Conservation (phyloP, 2,113 vertebrate genomes). For the Heterotis niloticus region DNA sequence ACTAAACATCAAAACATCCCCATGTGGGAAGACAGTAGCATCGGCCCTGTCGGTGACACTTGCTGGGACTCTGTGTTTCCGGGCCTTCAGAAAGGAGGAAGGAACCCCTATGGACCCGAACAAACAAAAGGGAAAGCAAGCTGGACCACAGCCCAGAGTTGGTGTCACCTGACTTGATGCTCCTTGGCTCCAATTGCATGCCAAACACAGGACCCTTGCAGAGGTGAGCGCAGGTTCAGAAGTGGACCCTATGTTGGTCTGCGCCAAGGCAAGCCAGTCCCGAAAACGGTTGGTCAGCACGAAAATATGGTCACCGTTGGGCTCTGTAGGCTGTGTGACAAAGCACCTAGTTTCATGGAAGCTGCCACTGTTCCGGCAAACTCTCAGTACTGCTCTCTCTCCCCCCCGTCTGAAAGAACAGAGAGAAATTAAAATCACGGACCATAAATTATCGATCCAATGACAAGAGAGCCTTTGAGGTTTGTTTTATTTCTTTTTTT, state of each 20-base stretch:
- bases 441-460: slow-evolving; percentile 73
- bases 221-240: not conserved
- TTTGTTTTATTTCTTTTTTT: slow-evolving; percentile 39
- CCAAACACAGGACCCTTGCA: not conserved
- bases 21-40: slow-evolving; percentile 21
- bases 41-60: not conserved
- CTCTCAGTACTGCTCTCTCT: slow-evolving; percentile 59
- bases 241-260: not conserved
- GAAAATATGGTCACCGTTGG: slow-evolving; percentile 16
- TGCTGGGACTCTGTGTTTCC: slow-evolving; percentile 30
- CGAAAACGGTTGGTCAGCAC: not conserved
- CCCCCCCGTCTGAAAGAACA: slow-evolving; percentile 68
- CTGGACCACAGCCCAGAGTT: not conserved
- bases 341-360: slow-evolving; percentile 57
- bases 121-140: slow-evolving; percentile 1
- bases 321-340: slow-evolving; percentile 54
- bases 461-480: slow-evolving; percentile 63
- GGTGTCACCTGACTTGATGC: not conserved
- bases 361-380: slow-evolving; percentile 65
- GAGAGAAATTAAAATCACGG: slow-evolving; percentile 77
- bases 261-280: not conserved
- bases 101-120: slow-evolving; percentile 24
- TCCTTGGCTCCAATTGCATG: not conserved
- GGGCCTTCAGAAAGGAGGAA: slow-evolving; percentile 45
- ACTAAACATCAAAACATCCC: slow-evolving; percentile 31